A percentile compares a stretch with the other conserved stretches of the same genome.
Conservation (phyloP, 2,113 vertebrate species). For the Campylomormyrus numenius region DNA sequence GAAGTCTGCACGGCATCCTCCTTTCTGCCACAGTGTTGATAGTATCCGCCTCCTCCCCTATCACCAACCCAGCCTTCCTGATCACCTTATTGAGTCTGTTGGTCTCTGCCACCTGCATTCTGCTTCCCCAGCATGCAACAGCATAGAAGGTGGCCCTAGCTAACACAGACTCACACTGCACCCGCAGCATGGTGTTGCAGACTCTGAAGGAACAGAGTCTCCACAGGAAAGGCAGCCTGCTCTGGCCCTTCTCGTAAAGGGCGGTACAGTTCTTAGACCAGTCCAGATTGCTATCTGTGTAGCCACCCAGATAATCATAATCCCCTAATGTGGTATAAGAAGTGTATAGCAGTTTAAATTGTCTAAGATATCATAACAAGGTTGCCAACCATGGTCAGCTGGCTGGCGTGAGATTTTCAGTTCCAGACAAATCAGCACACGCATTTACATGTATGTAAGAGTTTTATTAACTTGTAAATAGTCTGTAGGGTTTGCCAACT, state of each 20-base stretch:
- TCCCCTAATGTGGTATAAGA: neutral
- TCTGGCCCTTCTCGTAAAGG: neutral
- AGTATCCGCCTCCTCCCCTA: neutral
- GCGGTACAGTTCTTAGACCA: too few relatives aligned
- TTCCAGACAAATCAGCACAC: neutral
- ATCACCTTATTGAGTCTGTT: neutral
- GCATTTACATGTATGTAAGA: neutral
- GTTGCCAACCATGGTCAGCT: neutral
- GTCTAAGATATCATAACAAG: neutral
- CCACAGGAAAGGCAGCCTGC: neutral
- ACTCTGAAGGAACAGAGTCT: neutral
- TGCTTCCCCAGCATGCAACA: neutral
- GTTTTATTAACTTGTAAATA: neutral
- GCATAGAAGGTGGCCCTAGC: neutral
- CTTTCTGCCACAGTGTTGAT: too few relatives aligned
- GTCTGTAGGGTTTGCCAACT: neutral
- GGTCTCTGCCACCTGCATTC: neutral
- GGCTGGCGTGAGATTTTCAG: neutral
- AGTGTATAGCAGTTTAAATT: neutral
- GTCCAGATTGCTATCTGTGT: too few relatives aligned
- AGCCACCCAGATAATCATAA: neutral
- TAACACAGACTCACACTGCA: neutral
- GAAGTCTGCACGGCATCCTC: neutral
- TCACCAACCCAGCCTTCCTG: neutral
- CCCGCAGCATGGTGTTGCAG: neutral